Conservation (phyloP, 2,888 invertebrate genomes). For the Cylloceria caligata region DNA sequence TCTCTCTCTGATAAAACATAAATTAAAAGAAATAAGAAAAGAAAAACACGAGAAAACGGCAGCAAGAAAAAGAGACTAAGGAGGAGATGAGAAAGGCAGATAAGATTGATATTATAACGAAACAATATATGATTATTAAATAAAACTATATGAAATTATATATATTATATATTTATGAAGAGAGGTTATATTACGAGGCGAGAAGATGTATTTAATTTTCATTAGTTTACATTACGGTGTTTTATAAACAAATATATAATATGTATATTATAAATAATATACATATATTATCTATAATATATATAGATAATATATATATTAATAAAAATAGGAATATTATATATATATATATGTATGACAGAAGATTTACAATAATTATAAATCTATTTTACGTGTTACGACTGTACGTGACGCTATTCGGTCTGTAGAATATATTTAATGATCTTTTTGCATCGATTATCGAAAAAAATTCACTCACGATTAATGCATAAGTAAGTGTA, state of each 20-base stretch:
- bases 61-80: constrained; percentile 59
- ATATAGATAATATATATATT: constrained; percentile 73
- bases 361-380: constrained; percentile 70
- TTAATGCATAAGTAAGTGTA: constrained; percentile 59
- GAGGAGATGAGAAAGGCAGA: constrained; percentile 72
- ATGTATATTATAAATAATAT: constrained; percentile 68
- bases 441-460: constrained; percentile 66
- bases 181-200: constrained; percentile 77
- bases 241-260: constrained; percentile 73
- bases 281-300: no score
- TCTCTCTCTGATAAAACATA: constrained; percentile 54
- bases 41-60: constrained; percentile 57
- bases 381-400: constrained; percentile 70
- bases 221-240: constrained; percentile 77
- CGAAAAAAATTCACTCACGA: constrained; percentile 57
- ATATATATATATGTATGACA: constrained; percentile 65
- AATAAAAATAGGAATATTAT: constrained; percentile 71
- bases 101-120: constrained; percentile 74
- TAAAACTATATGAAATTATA: constrained; percentile 73
- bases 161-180: constrained; percentile 79
- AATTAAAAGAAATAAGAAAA: constrained; percentile 50
- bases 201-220: constrained; percentile 77
- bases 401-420: constrained; percentile 65
- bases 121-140: constrained; percentile 77
- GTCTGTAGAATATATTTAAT: constrained; percentile 64